Evolutionary conservation across 64 coral and sea anemone species (phyloP).

Genomic region (Catalaphyllia jardinei): DNA sequence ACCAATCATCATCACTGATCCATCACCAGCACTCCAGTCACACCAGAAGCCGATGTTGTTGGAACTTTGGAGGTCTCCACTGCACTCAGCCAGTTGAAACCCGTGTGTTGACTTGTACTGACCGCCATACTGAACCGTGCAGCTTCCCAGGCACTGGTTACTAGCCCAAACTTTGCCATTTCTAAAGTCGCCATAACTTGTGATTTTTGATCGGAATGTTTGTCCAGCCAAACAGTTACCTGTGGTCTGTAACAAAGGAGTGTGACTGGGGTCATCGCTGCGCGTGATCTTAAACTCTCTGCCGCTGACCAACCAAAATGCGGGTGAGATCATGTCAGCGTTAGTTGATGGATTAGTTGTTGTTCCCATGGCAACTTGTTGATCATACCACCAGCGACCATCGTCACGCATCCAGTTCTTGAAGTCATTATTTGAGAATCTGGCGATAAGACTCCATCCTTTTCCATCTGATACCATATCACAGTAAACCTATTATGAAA

Average conservation of each 20-base stretch:
- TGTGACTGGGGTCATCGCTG: constrained; percentile 25
- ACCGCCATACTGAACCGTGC: too few relatives aligned
- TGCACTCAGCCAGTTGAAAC: too few relatives aligned
- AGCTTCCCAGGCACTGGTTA: too few relatives aligned
- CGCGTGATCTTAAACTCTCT: constrained; percentile 58
- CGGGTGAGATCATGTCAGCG: neutral
- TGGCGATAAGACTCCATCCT: neutral
- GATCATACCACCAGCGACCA: neutral
- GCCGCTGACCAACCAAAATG: constrained; percentile 17
- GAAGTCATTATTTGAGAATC: neutral
- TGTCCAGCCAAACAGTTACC: neutral
- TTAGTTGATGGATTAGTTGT: neutral
- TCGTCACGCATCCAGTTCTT: neutral
- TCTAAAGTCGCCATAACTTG: neutral
- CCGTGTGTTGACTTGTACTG: too few relatives aligned
- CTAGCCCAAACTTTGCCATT: neutral
- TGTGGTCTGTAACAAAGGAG: neutral
- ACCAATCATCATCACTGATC: too few relatives aligned
- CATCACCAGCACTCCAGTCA: too few relatives aligned
- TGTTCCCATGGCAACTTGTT: neutral
- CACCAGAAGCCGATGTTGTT: too few relatives aligned
- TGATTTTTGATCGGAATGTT: neutral
- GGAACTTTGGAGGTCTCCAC: too few relatives aligned
- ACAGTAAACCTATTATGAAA: neutral
- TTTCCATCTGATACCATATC: neutral